Base-by-base conservation (phyloP, 2,888 invertebrate genomes). In the Ashinkailepas kermadecensis region DNA sequence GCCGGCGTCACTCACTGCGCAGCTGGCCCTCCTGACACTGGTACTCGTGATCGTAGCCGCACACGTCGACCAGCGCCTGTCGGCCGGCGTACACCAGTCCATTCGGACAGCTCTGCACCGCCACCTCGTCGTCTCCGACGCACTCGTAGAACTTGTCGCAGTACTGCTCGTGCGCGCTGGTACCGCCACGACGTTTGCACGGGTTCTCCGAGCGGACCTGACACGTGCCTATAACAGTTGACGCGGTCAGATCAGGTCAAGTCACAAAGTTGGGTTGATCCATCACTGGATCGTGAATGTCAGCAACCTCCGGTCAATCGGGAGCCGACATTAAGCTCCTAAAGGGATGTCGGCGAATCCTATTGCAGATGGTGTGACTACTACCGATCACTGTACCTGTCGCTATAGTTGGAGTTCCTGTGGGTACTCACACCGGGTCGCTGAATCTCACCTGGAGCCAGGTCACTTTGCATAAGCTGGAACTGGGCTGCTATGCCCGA, bases 61-160 rank as follows among this genome's bases (percentile, higher is more conserved):
- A 87, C 58, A 84, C 84, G 80, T 85, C 86, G 78, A 86, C 84
- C 56, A 86, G 85, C 59, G 85, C 85, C 79, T 83, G 83, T 11
- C 83, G 80, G 25, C 86, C 86, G 54, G 84, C 84, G 85, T 87
- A 87, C 15, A 86, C 86, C 15, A 87, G 84, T 81, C 87, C 87
- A 82, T 87, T 87, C 39, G 86, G 86, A 84, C 87, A 87, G 78
- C 86, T 84, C 82, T 84, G 83, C 58, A 86, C 85, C 70, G 84
- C 82, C n/a, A 85, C 84, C 80, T 84, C 83, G 79, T 85, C 86
- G 80, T 85, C 84, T 0, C 81, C 82, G 59, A 82, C 82, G 56
- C 83, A 83, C 58, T 85, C 84, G 83, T 87, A 87, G 83, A 86
- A 87, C 81, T 86, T 86, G 85, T 87, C 87, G 82, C 87, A 87